Evolutionary conservation across 1,140 invertebrate species (phyloP).

Genomic region (Euglossa dilemma): DNA sequence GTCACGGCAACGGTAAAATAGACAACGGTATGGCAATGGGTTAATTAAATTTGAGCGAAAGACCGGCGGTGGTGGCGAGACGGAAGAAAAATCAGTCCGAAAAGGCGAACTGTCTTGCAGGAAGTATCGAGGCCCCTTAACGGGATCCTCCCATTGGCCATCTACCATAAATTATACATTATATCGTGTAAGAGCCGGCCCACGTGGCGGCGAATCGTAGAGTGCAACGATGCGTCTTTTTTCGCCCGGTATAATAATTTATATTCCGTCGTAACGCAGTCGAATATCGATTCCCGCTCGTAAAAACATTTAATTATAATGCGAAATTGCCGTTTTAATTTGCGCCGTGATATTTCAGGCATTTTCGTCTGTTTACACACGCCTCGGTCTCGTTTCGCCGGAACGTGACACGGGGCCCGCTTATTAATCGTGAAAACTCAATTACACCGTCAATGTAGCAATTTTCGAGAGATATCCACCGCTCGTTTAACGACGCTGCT

Average conservation of each 20-base stretch:
- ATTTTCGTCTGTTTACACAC: conserved; percentile 12
- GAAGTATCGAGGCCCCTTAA: conserved; percentile 71
- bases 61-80: conserved; percentile 28
- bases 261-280: conserved; percentile 49
- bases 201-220: conserved; percentile 67
- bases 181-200: conserved; percentile 66
- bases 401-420: too few species aligned
- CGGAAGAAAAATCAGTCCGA: conserved; percentile 70
- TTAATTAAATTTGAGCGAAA: conserved; percentile 30
- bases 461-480: neutral
- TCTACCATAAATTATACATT: conserved; percentile 74
- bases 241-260: conserved; percentile 57
- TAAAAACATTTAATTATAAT: conserved; percentile 44
- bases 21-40: conserved; percentile 6
- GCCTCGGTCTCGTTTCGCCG: neutral
- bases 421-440: conserved; percentile 10
- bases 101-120: conserved; percentile 61
- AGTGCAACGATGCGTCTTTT: conserved; percentile 63
- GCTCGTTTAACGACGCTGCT: neutral
- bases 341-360: neutral
- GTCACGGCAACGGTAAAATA: neutral
- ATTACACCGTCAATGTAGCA: neutral
- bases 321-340: conserved; percentile 42
- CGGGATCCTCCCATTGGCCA: conserved; percentile 67
- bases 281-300: conserved; percentile 53